A percentile compares a stretch with the other conserved stretches of the same genome.
Conservation (phyloP, 64 coral and sea anemone species). For the Pocillopora damicornis region DNA sequence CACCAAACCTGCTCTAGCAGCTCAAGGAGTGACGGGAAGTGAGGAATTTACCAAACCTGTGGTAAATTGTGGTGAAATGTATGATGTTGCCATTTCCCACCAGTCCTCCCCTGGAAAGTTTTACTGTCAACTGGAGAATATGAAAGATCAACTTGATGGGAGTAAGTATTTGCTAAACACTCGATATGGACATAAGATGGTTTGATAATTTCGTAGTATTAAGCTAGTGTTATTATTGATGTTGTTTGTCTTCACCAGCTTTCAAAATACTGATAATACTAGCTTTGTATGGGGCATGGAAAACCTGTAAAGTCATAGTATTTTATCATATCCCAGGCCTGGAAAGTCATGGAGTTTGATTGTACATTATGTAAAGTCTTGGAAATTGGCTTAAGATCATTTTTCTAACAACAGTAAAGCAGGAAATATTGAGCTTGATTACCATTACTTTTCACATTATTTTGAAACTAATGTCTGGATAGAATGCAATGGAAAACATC, state of each 20-base stretch:
- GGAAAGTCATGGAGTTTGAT: no score
- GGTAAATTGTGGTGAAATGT: conserved; percentile 40
- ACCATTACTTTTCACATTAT: no score
- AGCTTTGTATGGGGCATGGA: no score
- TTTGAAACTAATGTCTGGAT: no score
- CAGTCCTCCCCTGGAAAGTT: conserved; percentile 73
- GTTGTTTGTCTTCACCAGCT: background rate
- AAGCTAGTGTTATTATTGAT: background rate
- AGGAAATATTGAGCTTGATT: no score
- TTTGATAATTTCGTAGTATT: background rate
- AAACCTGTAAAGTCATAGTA: no score
- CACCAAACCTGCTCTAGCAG: background rate
- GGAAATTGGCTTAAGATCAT: no score
- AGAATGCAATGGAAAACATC: no score
- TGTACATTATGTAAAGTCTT: no score
- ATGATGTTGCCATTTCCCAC: conserved; percentile 53
- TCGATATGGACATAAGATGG: background rate
- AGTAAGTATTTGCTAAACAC: conserved; percentile 50
- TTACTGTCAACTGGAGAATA: conserved; percentile 62
- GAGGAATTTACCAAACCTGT: conserved; percentile 27
- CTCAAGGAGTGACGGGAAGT: background rate
- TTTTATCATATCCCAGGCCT: no score
- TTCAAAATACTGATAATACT: no score
- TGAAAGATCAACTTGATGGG: conserved; percentile 49
- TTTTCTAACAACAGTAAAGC: no score